Percentiles rank a stretch among this genome's conserved stretches.
Evolutionary conservation across 2,113 vertebrate species (phyloP).

Genomic region (Progne subis): DNA sequence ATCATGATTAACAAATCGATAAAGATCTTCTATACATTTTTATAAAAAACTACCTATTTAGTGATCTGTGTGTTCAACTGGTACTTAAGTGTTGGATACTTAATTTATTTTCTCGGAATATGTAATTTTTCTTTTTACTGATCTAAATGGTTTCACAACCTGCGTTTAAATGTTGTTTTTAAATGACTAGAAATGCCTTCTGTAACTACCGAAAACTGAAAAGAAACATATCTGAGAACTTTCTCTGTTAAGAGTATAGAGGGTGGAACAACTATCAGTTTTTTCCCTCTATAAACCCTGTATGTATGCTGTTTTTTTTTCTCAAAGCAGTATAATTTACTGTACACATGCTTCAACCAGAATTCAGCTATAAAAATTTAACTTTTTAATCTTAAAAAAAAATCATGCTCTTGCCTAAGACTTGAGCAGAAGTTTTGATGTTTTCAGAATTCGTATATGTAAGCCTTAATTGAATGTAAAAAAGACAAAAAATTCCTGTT

Average conservation of each 20-base stretch:
- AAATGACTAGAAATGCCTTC: background rate
- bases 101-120: background rate
- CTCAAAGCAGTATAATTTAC: background rate
- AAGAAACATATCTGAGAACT: background rate
- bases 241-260: background rate
- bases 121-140: background rate
- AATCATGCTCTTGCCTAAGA: background rate
- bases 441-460: background rate
- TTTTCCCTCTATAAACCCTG: background rate
- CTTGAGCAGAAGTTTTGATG: background rate
- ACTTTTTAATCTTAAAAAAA: background rate
- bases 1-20: background rate
- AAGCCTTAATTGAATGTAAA: background rate
- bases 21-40: background rate
- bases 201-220: background rate
- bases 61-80: background rate
- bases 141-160: background rate
- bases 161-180: too few species aligned
- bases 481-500: background rate
- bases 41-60: background rate
- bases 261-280: background rate
- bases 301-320: background rate
- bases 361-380: background rate
- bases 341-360: background rate
- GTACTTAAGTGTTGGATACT: background rate